Evolutionary conservation across 2,113 vertebrate genomes (phyloP).

Genomic region (Gavia stellata): DNA sequence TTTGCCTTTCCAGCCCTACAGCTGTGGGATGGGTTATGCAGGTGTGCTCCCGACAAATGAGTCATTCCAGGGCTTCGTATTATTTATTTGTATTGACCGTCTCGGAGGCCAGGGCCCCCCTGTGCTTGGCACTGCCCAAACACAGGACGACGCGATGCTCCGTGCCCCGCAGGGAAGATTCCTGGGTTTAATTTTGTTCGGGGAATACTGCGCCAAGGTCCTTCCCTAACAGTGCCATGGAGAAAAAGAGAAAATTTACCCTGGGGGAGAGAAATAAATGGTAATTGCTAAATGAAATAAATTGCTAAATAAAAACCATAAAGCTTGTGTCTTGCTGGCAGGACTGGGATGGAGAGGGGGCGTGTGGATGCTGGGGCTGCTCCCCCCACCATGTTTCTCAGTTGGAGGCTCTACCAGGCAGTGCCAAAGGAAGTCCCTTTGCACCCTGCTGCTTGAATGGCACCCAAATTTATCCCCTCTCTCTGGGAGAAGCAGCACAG

Average conservation of each 20-base stretch:
- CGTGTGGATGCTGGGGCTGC: neutral
- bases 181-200: neutral
- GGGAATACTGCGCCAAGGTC: neutral
- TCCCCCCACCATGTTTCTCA: fast-evolving
- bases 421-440: neutral
- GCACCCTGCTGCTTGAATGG: neutral
- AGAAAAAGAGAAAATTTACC: neutral
- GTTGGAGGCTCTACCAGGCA: neutral
- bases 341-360: neutral
- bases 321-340: fast-evolving
- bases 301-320: neutral
- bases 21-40: conserved; percentile 40
- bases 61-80: neutral
- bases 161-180: neutral
- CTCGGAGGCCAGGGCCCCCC: neutral
- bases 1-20: conserved; percentile 48
- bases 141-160: neutral
- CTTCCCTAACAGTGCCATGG: neutral
- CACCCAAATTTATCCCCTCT: neutral
- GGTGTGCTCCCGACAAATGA: conserved; percentile 19
- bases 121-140: neutral
- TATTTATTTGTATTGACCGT: conserved; percentile 38
- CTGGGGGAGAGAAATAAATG: neutral
- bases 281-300: neutral
- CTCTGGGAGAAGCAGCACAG: neutral